phyloP scores from a whole-genome alignment of 2,797 vertebrate genomes.

The Hydrocynus forskahlii region DNA sequence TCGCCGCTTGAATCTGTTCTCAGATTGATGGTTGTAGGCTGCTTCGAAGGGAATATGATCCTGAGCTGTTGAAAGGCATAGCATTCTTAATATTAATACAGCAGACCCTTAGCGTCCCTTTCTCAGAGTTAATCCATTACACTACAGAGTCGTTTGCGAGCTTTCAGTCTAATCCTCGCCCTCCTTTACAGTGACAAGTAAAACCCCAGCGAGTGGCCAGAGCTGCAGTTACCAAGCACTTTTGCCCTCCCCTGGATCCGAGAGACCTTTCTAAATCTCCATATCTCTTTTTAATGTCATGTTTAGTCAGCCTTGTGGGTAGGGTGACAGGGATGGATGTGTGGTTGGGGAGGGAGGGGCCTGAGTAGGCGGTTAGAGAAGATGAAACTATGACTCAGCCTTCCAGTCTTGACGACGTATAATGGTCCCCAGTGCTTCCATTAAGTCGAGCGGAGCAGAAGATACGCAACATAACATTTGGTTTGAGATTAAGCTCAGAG shows the following conservation, averaged over 20 bases:
- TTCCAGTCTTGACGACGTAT: conserved; percentile 9
- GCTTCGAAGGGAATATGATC: conserved; percentile 1
- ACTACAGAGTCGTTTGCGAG: conserved; percentile 17
- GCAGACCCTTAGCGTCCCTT: conserved; percentile 14
- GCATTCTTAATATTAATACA: conserved; percentile 34
- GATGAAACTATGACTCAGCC: conserved; percentile 11
- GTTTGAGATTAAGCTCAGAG: background rate
- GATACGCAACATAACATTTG: background rate
- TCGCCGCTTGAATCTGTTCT: conserved; percentile 11
- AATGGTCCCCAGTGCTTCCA: conserved; percentile 5
- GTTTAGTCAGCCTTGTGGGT: conserved; percentile 65
- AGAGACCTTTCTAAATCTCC: conserved; percentile 63
- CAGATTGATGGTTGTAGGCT: conserved; percentile 23
- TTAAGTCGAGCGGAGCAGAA: background rate
- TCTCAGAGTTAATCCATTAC: conserved; percentile 43
- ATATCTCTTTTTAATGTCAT: conserved; percentile 75
- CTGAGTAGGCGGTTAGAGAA: conserved; percentile 1
- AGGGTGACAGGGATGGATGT: conserved; percentile 57
- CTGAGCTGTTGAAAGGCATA: conserved; percentile 24
- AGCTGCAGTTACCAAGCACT: conserved; percentile 19
- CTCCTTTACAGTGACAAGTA: conserved; percentile 18
- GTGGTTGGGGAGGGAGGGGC: background rate
- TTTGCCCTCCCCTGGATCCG: conserved; percentile 62
- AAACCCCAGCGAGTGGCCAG: conserved; percentile 16
- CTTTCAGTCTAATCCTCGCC: conserved; percentile 21